Evolutionary conservation across 2,888 invertebrate species (phyloP).

Genomic region (Chrysolina americana): DNA sequence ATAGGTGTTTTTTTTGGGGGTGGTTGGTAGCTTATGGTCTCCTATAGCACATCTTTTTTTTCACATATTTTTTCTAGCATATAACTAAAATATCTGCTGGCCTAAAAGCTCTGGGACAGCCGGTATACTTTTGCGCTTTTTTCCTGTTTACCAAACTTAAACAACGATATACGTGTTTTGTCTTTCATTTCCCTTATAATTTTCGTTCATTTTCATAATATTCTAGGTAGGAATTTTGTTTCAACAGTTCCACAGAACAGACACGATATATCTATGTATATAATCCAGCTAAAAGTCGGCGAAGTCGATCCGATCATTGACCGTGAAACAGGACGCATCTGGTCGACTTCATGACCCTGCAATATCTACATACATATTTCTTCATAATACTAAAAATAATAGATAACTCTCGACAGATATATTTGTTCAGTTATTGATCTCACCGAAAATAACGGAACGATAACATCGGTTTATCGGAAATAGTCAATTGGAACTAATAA

Average conservation of each 20-base stretch:
- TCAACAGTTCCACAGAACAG: not conserved
- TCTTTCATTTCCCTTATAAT: too few relatives aligned
- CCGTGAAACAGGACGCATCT: conserved; percentile 54
- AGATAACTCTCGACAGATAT: conserved; percentile 36
- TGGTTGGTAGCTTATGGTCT: too few relatives aligned
- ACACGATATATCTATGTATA: not conserved
- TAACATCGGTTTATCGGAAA: conserved; percentile 32
- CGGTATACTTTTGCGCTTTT: too few relatives aligned
- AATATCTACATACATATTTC: conserved; percentile 47
- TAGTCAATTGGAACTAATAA: conserved; percentile 34
- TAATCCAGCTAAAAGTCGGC: conserved; percentile 49
- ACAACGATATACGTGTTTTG: too few relatives aligned
- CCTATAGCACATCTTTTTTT: too few relatives aligned
- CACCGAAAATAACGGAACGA: conserved; percentile 38
- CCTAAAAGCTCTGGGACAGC: too few relatives aligned
- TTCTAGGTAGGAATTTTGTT: not conserved
- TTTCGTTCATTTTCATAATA: too few relatives aligned
- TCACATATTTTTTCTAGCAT: too few relatives aligned
- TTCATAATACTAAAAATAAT: conserved; percentile 51
- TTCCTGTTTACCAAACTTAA: too few relatives aligned
- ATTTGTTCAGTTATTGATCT: conserved; percentile 44
- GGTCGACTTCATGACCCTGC: conserved; percentile 49
- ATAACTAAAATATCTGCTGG: too few relatives aligned
- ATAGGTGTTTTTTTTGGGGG: too few relatives aligned
- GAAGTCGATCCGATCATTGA: conserved; percentile 59